These are phyloP conservation scores for Poicephalus gulielmi DNA, from an alignment of 2,113 vertebrate species.

Conservation along the genomic window DNA sequence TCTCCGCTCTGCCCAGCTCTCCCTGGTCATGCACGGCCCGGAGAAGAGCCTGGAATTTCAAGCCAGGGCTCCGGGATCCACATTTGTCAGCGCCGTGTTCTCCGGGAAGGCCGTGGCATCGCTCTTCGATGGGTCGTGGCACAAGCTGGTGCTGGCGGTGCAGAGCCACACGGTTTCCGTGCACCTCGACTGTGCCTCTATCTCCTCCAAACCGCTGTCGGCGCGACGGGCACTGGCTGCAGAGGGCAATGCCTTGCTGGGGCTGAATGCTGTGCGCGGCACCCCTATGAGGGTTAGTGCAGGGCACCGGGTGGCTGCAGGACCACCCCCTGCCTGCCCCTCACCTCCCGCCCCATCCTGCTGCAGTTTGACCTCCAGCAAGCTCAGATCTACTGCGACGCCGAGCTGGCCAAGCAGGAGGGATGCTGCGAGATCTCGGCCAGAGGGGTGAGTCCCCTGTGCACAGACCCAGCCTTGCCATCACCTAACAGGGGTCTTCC, in stretches of 20 bases:
- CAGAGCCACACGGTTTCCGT: slow-evolving; percentile 75
- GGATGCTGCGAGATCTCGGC: slow-evolving; percentile 92
- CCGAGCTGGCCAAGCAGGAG: slow-evolving; percentile 84
- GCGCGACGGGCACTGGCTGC: slow-evolving; percentile 53
- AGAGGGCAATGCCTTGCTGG: slow-evolving; percentile 84
- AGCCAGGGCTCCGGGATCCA: slow-evolving; percentile 43
- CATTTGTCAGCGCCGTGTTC: slow-evolving; percentile 78
- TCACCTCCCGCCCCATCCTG: fast-evolving
- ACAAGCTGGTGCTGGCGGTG: slow-evolving; percentile 87
- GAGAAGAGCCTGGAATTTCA: slow-evolving; percentile 86
- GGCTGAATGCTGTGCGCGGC: slow-evolving; percentile 79
- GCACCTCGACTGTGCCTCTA: slow-evolving; percentile 87
- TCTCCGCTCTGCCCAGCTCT: slow-evolving; percentile 77
- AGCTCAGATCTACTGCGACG: slow-evolving; percentile 88
- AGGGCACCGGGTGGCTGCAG: neutral
- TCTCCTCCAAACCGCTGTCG: slow-evolving; percentile 85
- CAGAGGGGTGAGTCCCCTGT: slow-evolving; percentile 77
- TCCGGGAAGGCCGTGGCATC: slow-evolving; percentile 79
- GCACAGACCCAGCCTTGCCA: fast-evolving
- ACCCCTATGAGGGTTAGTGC: slow-evolving; percentile 79
- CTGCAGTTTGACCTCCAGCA: slow-evolving; percentile 92
- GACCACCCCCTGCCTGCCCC: neutral
- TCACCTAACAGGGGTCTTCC: neutral
- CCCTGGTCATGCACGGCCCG: slow-evolving; percentile 83
- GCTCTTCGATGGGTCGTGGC: slow-evolving; percentile 89